Evolutionary conservation across 1,140 invertebrate genomes (phyloP).

Genomic region (Galendromus occidentalis): DNA sequence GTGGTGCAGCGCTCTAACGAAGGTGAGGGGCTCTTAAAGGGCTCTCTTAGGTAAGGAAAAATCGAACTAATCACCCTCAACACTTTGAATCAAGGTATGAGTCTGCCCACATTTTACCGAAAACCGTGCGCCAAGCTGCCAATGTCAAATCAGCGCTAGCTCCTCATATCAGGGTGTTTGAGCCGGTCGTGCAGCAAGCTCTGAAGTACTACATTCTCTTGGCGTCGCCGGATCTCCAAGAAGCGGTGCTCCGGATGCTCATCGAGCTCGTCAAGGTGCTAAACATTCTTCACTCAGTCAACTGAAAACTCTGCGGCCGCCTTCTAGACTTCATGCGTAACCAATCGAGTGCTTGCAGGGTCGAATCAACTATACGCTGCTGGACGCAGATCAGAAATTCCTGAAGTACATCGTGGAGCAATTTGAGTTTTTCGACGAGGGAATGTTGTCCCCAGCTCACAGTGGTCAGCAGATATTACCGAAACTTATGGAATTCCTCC

Average conservation of each 20-base stretch:
- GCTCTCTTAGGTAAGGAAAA: neutral
- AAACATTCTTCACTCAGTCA: neutral
- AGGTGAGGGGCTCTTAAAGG: neutral
- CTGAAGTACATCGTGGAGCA: constrained; percentile 5
- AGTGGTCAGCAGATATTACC: neutral
- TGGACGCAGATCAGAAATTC: neutral
- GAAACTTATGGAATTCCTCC: neutral
- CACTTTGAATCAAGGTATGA: neutral
- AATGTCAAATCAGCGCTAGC: constrained; percentile 1
- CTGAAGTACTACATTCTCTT: neutral
- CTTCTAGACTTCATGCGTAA: neutral
- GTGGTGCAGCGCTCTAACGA: neutral
- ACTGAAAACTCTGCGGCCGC: neutral
- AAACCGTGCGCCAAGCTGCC: neutral
- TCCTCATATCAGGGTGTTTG: neutral
- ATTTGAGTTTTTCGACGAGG: neutral
- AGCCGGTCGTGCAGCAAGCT: neutral
- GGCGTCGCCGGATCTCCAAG: neutral
- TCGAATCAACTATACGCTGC: neutral
- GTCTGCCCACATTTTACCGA: neutral
- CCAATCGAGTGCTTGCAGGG: neutral
- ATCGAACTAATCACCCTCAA: neutral
- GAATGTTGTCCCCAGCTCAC: neutral
- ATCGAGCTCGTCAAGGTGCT: neutral
- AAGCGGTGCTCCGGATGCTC: neutral